Evolutionary conservation across 2,113 vertebrate species (phyloP).

Genomic region (Madoqua kirkii): DNA sequence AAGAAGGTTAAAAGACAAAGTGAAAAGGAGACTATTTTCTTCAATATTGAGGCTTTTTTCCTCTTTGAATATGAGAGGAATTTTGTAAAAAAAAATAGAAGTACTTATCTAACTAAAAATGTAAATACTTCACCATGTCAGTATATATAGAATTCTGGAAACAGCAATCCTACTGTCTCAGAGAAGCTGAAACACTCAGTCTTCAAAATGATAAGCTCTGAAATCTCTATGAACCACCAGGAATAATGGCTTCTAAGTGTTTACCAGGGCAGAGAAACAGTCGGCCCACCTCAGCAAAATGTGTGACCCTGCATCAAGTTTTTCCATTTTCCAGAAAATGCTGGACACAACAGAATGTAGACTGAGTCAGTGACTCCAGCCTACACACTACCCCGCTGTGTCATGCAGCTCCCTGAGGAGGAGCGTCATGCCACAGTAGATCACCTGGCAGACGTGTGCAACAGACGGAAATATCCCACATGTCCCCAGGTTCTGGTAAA

Average conservation of each 20-base stretch:
- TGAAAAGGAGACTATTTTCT: not conserved
- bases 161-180: not conserved
- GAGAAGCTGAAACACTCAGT: not conserved
- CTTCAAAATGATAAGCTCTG: not conserved
- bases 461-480: not conserved
- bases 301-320: not conserved
- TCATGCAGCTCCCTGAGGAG: not conserved
- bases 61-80: not conserved
- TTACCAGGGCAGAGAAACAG: not conserved
- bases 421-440: not conserved
- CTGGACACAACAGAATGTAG: not conserved
- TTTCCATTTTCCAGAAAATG: not conserved
- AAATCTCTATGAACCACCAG: not conserved
- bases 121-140: not conserved
- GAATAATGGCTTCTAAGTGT: not conserved
- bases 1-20: not conserved
- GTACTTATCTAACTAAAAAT: not conserved
- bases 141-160: not conserved
- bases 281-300: not conserved
- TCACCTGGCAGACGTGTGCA: not conserved
- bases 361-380: not conserved
- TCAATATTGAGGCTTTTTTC: not conserved
- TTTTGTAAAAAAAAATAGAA: not conserved
- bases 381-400: fast-evolving
- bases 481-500: not conserved